Evolutionary conservation across 2,113 vertebrate species (phyloP).

Genomic region (Emydura subglobosa): DNA sequence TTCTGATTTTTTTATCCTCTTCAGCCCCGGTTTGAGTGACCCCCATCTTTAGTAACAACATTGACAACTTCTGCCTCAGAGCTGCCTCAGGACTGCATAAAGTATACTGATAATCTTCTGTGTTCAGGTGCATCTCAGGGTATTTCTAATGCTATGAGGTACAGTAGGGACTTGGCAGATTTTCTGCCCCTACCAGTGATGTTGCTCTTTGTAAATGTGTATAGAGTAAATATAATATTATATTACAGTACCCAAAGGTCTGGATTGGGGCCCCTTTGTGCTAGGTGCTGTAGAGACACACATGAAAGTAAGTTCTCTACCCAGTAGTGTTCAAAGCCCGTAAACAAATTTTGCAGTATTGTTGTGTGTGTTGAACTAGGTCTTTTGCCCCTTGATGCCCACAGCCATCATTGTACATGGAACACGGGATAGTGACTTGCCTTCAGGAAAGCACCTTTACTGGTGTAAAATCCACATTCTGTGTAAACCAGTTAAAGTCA

Average conservation of each 20-base stretch:
- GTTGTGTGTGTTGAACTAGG: background rate
- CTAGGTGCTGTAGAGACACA: background rate
- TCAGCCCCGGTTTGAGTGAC: background rate
- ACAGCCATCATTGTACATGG: background rate
- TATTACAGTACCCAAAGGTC: background rate
- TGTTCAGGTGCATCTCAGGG: background rate
- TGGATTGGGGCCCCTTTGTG: rapidly evolving
- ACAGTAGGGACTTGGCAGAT: background rate
- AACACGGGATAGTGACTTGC: background rate
- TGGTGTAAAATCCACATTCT: background rate
- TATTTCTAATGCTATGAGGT: background rate
- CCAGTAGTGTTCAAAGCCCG: background rate
- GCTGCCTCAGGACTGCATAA: background rate
- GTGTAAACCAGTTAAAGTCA: background rate
- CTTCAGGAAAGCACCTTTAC: background rate
- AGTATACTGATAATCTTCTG: background rate
- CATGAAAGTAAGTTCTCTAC: background rate
- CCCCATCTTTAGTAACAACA: background rate
- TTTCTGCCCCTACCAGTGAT: background rate
- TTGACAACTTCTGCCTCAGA: background rate
- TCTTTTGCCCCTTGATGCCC: background rate
- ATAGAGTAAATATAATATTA: background rate
- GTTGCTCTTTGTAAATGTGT: background rate
- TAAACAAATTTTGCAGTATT: background rate
- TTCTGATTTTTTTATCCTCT: background rate